phyloP scores from a whole-genome alignment of 2,888 invertebrate species.

The Sarcophaga subvicina region DNA sequence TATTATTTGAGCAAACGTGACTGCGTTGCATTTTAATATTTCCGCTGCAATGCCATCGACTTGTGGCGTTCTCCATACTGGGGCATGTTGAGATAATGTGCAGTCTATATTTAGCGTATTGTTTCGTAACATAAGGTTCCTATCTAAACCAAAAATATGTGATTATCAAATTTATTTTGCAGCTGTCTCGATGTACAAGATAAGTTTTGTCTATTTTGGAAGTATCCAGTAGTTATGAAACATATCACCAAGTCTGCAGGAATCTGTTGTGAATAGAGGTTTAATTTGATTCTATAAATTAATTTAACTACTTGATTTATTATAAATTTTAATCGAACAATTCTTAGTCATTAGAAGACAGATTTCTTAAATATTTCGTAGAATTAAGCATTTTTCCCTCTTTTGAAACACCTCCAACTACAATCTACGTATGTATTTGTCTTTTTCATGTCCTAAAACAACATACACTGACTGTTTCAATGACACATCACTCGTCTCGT shows the following conservation, averaged over 20 bases:
- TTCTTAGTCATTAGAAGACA: constrained; percentile 10
- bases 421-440: constrained; percentile 5
- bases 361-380: constrained; percentile 22
- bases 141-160: too few species aligned
- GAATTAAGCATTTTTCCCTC: constrained; percentile 7
- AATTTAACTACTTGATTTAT: constrained; percentile 44
- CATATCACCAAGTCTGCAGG: constrained; percentile 42
- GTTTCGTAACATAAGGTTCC: too few species aligned
- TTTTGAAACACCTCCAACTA: constrained; percentile 26
- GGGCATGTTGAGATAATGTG: too few species aligned
- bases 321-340: not conserved
- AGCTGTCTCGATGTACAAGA: too few species aligned
- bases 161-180: too few species aligned
- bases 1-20: too few species aligned
- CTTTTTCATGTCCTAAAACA: constrained; percentile 50
- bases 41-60: too few species aligned
- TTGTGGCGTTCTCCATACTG: too few species aligned
- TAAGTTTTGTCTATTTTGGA: too few species aligned
- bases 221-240: constrained; percentile 44
- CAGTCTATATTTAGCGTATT: too few species aligned
- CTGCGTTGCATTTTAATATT: too few species aligned
- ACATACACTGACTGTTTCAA: constrained; percentile 24
- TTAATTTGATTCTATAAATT: constrained; percentile 10
- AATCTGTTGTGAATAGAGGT: constrained; percentile 16
- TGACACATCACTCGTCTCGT: not conserved